Base-by-base conservation (phyloP, 2,888 invertebrate species). In the Sylvicola cinctus region DNA sequence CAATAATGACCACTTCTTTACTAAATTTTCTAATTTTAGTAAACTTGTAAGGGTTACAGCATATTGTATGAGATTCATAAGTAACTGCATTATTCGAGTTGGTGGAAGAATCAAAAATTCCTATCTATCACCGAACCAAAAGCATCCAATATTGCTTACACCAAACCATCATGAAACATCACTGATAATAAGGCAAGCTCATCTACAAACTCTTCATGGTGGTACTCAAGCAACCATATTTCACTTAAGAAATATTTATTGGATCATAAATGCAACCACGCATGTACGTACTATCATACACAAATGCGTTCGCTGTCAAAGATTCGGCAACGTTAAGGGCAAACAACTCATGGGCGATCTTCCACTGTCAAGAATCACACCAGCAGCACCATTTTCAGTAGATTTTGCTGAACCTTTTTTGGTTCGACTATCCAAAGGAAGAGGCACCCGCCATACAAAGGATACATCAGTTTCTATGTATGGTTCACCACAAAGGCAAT, bases 261-360 rank as follows among this genome's bases (percentile, higher is more conserved):
- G 45, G 44, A 40, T 41, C 8, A 31, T 43, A 13, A 31, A 37
- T 7, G 39, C 33, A n/a, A 20, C 33, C 28, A 39, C 29, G 16
- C 20, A 31, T 7, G 32, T 39, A 8, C 34, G 29, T 23, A 34
- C 28, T n/a, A 23, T 36, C 14, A 31, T 41, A 10, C 35, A 36
- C 29, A 12, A 34, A 6, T 44, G 44, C 31, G 15, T 39, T 6
- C 30, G 25, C 3, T 44, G 42, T 25, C 35, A 35, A 16, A 23
- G 38, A 27, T 32, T 29, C 3, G 28, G 26, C 6, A 30, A 25
- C 15, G 11, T 7, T 7, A 11, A 20, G 2, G n/a, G 11, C 4
- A n/a, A 32, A 3, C 44, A 43, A 28, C 11, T 43, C 5, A 49
- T 51, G 47, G 45, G 43, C 13, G 38, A 46, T 37, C 35, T 47